Evolutionary conservation across 1,140 invertebrate species (phyloP).

Genomic region (Cataglyphis hispanica): DNA sequence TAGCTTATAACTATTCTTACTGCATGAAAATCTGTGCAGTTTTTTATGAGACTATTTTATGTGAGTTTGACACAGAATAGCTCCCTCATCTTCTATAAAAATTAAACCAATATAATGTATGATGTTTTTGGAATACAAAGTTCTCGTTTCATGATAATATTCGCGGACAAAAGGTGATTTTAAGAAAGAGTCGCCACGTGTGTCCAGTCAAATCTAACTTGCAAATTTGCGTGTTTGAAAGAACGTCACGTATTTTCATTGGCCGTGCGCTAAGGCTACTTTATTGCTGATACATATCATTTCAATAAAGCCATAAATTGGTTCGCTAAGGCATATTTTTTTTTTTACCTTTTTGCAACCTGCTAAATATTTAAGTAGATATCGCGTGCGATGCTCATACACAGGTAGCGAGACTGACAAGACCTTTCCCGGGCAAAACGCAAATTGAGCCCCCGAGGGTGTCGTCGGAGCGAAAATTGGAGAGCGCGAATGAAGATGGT

Average conservation of each 20-base stretch:
- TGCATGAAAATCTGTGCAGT: background rate
- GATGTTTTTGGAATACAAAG: background rate
- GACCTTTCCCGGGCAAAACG: conserved; percentile 57
- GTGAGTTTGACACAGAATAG: background rate
- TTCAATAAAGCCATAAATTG: background rate
- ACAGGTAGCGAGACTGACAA: conserved; percentile 42
- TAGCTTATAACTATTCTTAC: background rate
- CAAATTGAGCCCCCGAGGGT: conserved; percentile 72
- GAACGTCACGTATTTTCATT: background rate
- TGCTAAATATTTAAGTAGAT: conserved; percentile 71
- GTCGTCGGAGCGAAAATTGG: conserved; percentile 73
- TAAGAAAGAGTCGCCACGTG: background rate
- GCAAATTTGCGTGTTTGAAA: background rate
- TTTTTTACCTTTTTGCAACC: background rate
- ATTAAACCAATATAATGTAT: background rate
- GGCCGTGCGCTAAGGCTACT: background rate
- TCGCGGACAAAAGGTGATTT: background rate
- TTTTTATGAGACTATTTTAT: background rate
- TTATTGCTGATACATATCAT: background rate
- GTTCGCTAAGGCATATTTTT: background rate
- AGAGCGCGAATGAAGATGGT: conserved; percentile 68
- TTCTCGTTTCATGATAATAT: background rate
- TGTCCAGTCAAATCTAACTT: background rate
- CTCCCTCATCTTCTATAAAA: background rate
- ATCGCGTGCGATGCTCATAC: conserved; percentile 11